Evolutionary conservation across 2,113 vertebrate species (phyloP).

Genomic region (Cyprinodon tularosa): DNA sequence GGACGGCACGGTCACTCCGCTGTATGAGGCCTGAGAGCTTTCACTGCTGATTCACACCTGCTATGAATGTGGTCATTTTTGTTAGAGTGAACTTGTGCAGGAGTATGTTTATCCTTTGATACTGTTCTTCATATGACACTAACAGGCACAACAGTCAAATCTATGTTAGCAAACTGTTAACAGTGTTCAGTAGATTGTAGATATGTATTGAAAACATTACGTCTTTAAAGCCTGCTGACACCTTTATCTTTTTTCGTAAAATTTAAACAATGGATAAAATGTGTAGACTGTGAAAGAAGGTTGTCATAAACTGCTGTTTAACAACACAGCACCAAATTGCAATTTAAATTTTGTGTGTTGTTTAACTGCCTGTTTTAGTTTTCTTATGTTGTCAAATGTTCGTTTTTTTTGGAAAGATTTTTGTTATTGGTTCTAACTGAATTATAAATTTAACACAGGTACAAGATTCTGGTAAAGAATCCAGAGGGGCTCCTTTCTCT

Average conservation of each 20-base stretch:
- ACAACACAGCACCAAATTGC: too few species aligned
- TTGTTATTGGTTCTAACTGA: too few species aligned
- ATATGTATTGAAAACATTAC: background rate
- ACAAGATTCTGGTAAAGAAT: too few species aligned
- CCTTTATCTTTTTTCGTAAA: background rate
- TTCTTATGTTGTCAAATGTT: too few species aligned
- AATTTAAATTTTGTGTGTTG: too few species aligned
- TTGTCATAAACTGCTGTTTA: too few species aligned
- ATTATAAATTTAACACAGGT: too few species aligned
- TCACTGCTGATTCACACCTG: background rate
- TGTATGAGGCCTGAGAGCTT: conserved; percentile 79
- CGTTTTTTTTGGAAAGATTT: too few species aligned
- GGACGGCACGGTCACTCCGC: conserved; percentile 83
- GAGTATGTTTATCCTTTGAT: background rate
- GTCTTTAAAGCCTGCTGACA: background rate
- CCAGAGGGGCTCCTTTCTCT: too few species aligned
- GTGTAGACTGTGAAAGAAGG: too few species aligned
- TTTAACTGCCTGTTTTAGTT: too few species aligned
- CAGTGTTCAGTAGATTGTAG: background rate
- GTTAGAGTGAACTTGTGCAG: background rate
- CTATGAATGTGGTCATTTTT: background rate
- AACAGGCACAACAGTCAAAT: background rate
- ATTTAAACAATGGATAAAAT: background rate
- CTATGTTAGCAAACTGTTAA: background rate
- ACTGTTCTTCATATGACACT: too few species aligned